phyloP scores from a whole-genome alignment of 2,797 vertebrate species.

The Enteromius treurensis region DNA sequence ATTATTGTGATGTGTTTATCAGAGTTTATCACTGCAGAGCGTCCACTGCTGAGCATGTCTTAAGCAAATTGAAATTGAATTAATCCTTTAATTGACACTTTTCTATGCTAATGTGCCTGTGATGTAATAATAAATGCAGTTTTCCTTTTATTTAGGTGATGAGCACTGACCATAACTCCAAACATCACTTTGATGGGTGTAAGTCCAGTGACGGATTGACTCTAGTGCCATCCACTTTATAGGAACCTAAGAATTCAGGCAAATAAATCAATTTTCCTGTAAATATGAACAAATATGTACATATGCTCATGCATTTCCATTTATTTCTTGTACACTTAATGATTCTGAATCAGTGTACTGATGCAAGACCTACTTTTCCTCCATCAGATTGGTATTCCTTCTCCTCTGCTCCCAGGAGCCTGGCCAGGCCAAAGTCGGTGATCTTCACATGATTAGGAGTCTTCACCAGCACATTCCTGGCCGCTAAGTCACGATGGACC shows the following conservation, averaged over 20 bases:
- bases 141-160: background rate
- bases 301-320: background rate
- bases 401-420: conserved; percentile 87
- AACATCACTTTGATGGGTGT: conserved; percentile 96
- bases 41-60: background rate
- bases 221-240: conserved; percentile 99
- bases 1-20: background rate
- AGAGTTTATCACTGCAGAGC: background rate
- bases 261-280: background rate
- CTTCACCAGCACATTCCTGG: conserved; percentile 93
- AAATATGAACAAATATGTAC: background rate
- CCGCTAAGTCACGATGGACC: conserved; percentile 93
- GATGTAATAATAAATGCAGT: background rate
- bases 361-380: conserved; percentile 80
- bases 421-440: conserved; percentile 93
- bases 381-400: conserved; percentile 92
- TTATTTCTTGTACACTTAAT: background rate
- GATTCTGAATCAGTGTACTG: background rate
- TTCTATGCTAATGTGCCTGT: background rate
- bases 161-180: conserved; percentile 93
- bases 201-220: conserved; percentile 92
- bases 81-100: background rate
- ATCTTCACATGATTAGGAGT: conserved; percentile 92
- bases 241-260: conserved; percentile 81
- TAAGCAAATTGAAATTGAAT: background rate